Conservation (phyloP, 64 coral and sea anemone species). For the Pocillopora verrucosa region DNA sequence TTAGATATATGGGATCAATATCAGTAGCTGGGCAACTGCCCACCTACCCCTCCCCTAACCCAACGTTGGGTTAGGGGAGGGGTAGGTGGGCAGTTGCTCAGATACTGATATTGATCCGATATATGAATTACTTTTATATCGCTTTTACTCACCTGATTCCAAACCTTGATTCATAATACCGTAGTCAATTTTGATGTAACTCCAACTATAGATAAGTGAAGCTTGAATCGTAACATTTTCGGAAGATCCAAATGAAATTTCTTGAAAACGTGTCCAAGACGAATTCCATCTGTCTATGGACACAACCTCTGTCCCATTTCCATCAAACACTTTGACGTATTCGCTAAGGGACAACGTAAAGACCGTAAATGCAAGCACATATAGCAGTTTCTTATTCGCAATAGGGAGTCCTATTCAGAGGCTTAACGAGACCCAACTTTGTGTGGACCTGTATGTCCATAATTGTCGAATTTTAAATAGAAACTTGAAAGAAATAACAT, state of each 20-base stretch:
- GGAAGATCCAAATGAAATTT: conserved; percentile 2
- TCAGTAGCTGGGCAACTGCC: no score
- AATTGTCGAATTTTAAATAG: no score
- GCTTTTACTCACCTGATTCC: neutral
- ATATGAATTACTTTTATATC: neutral
- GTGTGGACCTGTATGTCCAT: no score
- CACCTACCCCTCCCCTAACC: no score
- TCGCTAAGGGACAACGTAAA: neutral
- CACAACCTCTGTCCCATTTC: neutral
- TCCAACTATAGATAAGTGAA: neutral
- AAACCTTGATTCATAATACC: neutral
- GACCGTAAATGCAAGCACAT: neutral
- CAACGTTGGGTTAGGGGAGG: no score
- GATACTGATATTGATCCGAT: no score
- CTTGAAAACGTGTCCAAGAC: neutral
- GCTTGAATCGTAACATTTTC: conserved; percentile 1
- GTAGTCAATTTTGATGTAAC: neutral
- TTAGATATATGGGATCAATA: no score
- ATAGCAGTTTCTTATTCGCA: no score
- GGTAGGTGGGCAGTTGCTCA: no score
- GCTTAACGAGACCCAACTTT: no score
- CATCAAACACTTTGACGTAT: neutral
- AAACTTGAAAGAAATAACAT: no score
- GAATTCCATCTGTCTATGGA: neutral
- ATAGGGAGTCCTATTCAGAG: no score